A percentile compares a stretch with the other conserved stretches of the same genome.
Evolutionary conservation across 2,797 vertebrate genomes (phyloP).

Genomic region (Limosa lapponica): DNA sequence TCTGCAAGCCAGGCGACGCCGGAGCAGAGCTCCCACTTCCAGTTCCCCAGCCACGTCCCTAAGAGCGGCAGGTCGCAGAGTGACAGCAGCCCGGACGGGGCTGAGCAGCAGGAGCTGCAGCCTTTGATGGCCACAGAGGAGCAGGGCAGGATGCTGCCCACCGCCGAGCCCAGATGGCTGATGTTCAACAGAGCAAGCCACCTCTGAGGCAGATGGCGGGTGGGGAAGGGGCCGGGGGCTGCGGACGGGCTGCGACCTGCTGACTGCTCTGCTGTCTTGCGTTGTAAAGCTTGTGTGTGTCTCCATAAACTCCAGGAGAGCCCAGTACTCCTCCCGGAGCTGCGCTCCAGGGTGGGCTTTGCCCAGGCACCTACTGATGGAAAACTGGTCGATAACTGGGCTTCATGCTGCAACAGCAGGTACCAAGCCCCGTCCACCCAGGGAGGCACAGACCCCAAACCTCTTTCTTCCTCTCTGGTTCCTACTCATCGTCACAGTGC

Average conservation of each 20-base stretch:
- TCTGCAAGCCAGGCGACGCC: background rate
- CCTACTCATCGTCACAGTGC: background rate
- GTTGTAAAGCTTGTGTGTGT: background rate
- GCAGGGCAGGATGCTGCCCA: conserved; percentile 68
- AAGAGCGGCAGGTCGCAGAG: conserved; percentile 71
- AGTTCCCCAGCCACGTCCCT: conserved; percentile 73
- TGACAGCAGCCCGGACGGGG: conserved; percentile 73
- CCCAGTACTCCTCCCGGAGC: background rate
- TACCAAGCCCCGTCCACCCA: background rate
- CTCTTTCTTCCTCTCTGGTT: background rate
- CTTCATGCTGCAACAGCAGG: background rate
- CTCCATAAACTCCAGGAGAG: background rate
- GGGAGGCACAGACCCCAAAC: background rate
- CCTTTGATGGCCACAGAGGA: conserved; percentile 86
- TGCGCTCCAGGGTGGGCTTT: background rate
- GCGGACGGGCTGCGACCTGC: background rate
- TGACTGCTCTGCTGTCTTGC: background rate
- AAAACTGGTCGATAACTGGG: background rate
- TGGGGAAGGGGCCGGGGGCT: background rate
- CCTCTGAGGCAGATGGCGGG: conserved; percentile 75
- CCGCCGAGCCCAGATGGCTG: conserved; percentile 72
- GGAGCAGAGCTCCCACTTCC: conserved; percentile 76
- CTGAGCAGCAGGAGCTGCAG: conserved; percentile 86
- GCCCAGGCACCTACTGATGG: background rate
- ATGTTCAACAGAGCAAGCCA: conserved; percentile 80